Evolutionary conservation across 2,888 invertebrate species (phyloP), one percentile per base, ranked within the genome.

Genomic region (Celastrina argiolus): DNA sequence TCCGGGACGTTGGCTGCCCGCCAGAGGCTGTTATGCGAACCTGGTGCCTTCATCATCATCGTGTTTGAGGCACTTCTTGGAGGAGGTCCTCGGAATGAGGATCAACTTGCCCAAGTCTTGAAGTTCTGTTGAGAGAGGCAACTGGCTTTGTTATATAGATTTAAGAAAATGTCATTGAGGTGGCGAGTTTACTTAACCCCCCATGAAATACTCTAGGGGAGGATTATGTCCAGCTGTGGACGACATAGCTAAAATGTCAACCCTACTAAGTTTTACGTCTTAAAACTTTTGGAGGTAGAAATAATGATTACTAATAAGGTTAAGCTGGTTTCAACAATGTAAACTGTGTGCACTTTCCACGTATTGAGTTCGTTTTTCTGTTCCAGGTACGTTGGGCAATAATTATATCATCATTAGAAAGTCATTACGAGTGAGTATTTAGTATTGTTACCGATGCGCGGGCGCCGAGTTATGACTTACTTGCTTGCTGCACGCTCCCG

Each of bases 1-100:
- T 51, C 51, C 64, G 12, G 64, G 64, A 28, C 42, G 28, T 12
- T 64, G 68, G 66, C 64, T 41, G 64, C 63, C 26, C 41, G 68
- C 66, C 66, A 66, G 45, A 64, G 51, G 22, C 22, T 22, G 61
- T 61, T 34, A 51, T 51, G 51, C 5, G 51, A 51, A 51, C 22
- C 51, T 26, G 51, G 51, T 51, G 22, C 51, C 51, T 2, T 51
- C 51, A 51, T 51, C 26, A 51, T 51, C 51, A 51, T 45, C 45
- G 8, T 1, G 36, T 7, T 10, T 36, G 36, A 36, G 36, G 31
- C 31, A 31, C 31, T 7, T 8, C 18, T 45, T 16, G 16, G 16
- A 45, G 18, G 45, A 45, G 45, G 18, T 45, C 18, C n/a, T 42
- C 8, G 16, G 16, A n/a, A 6, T n/a, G 41, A 7, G 41, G 41